Percentiles rank a stretch among this genome's conserved stretches.
Conservation (phyloP, 1,140 invertebrate species). For the Drosophila parvula region DNA sequence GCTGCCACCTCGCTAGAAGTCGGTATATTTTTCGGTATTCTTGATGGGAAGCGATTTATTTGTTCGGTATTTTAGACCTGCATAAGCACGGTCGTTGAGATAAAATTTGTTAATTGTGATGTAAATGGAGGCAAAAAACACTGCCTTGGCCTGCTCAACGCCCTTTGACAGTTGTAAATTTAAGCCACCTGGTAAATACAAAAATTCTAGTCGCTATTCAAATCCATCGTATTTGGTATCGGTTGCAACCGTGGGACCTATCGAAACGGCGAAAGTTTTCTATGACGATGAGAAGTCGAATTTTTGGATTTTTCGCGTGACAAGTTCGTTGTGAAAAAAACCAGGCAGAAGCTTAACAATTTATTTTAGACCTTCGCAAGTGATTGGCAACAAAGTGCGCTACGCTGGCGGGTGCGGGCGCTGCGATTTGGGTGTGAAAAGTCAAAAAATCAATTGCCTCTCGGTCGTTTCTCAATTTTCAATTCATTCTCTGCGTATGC, state of each 20-base stretch:
- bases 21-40: slow-evolving; percentile 2
- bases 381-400: slow-evolving; percentile 33
- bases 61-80: slow-evolving; percentile 1
- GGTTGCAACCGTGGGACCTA: slow-evolving; percentile 53
- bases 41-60: neutral
- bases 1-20: neutral
- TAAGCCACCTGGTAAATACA: too few relatives aligned
- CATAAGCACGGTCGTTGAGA: neutral
- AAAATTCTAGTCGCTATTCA: slow-evolving; percentile 21
- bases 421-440: slow-evolving; percentile 62
- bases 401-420: slow-evolving; percentile 61
- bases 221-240: slow-evolving; percentile 23
- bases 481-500: slow-evolving; percentile 48
- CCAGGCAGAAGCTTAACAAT: slow-evolving; percentile 40
- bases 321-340: slow-evolving; percentile 79
- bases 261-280: slow-evolving; percentile 79
- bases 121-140: neutral
- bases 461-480: slow-evolving; percentile 47
- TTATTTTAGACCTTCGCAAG: slow-evolving; percentile 58
- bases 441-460: slow-evolving; percentile 69
- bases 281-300: slow-evolving; percentile 79
- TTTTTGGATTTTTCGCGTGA: slow-evolving; percentile 78
- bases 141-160: too few relatives aligned
- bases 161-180: neutral
- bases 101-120: neutral